Evolutionary conservation across 2,113 vertebrate genomes (phyloP).

Genomic region (Ictalurus punctatus): DNA sequence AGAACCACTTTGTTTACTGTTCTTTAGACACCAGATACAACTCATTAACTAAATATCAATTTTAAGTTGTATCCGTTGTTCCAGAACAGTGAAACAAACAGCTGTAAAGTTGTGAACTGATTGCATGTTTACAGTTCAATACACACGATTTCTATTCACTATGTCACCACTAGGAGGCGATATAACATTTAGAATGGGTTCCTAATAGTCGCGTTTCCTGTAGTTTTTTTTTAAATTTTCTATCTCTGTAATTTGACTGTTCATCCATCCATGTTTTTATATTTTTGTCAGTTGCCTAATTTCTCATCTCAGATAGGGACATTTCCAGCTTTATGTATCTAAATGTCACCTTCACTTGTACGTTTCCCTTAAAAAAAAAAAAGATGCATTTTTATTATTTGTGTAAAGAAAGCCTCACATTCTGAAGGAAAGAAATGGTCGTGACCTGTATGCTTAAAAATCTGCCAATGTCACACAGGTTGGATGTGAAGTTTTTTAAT

Average conservation of each 20-base stretch:
- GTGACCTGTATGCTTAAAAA: background rate
- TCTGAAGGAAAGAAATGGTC: background rate
- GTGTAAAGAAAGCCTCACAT: background rate
- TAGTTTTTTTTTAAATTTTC: background rate
- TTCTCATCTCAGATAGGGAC: background rate
- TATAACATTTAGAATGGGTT: background rate
- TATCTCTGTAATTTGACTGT: background rate
- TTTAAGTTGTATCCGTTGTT: background rate
- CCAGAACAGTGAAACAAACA: background rate
- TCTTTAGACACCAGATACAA: background rate
- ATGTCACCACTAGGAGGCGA: constrained; percentile 33
- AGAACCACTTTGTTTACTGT: constrained; percentile 5
- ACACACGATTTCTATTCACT: background rate
- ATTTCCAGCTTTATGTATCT: background rate
- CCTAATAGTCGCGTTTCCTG: background rate
- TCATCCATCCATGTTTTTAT: background rate
- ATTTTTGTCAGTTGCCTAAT: background rate
- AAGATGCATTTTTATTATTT: background rate
- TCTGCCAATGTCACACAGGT: background rate
- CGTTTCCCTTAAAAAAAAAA: too few relatives aligned
- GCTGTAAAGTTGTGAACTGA: background rate
- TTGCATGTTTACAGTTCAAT: background rate
- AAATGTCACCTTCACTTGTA: background rate
- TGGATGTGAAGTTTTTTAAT: background rate
- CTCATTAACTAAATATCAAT: background rate